These are phyloP conservation scores for Helicoverpa assulta DNA, from an alignment of 2,888 invertebrate species.

Conservation along the genomic window DNA sequence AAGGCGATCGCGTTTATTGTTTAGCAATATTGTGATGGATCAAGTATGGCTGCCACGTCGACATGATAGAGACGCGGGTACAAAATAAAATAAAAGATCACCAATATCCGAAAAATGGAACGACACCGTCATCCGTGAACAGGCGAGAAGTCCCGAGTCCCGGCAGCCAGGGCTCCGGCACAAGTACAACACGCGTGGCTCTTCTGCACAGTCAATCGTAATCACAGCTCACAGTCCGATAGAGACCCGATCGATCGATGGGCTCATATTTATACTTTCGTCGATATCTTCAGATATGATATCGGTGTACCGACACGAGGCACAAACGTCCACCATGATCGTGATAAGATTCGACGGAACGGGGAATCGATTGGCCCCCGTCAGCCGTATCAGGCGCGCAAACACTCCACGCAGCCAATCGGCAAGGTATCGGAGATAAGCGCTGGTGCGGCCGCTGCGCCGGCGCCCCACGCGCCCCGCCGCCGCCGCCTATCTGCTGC, in stretches of 20 bases:
- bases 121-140: constrained; percentile 56
- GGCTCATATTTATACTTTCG: constrained; percentile 90
- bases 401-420: constrained; percentile 89
- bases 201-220: constrained; percentile 76
- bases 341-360: constrained; percentile 86
- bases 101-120: constrained; percentile 49
- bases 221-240: constrained; percentile 86
- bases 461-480: constrained; percentile 58
- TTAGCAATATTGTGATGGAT: constrained; percentile 24
- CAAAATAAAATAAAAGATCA: constrained; percentile 42
- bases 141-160: constrained; percentile 17
- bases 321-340: constrained; percentile 87
- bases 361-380: constrained; percentile 87
- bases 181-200: constrained; percentile 66
- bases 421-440: constrained; percentile 82
- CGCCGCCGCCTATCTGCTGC: constrained; percentile 77
- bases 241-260: constrained; percentile 90
- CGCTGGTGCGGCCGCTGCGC: constrained; percentile 60
- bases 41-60: constrained; percentile 57
- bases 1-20: constrained; percentile 18
- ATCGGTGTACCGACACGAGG: constrained; percentile 86
- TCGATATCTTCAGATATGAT: constrained; percentile 88
- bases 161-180: constrained; percentile 60
- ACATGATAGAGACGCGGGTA: constrained; percentile 15
- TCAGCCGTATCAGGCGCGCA: constrained; percentile 82